Conservation (phyloP, 2,113 vertebrate species). For the Semnornis frantzii region DNA sequence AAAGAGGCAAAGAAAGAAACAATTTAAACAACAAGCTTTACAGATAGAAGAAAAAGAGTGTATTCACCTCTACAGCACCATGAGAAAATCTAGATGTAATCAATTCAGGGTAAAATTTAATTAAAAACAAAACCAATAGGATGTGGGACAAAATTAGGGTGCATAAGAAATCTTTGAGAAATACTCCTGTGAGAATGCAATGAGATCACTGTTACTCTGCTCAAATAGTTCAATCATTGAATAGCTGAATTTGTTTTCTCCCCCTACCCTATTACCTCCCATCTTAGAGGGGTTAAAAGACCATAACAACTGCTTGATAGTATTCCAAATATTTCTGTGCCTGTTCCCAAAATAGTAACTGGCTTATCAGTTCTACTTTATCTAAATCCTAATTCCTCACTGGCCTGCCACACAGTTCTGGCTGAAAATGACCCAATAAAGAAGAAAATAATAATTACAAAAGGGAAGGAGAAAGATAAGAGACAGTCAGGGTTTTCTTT, state of each 20-base stretch:
- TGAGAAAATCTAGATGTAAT: slow-evolving; percentile 28
- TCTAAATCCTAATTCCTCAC: not conserved
- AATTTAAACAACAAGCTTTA: slow-evolving; percentile 27
- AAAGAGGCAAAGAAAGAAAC: not conserved
- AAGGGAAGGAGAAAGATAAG: not conserved
- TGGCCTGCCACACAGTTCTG: not conserved
- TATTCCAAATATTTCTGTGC: not conserved
- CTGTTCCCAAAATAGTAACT: not conserved
- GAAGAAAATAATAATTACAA: not conserved
- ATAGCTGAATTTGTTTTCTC: not conserved
- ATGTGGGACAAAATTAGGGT: slow-evolving; percentile 10
- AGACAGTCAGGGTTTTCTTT: not conserved
- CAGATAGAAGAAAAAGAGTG: slow-evolving; percentile 27
- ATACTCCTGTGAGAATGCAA: not conserved
- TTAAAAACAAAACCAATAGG: slow-evolving; percentile 32
- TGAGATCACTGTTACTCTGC: slow-evolving; percentile 27
- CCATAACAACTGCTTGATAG: not conserved
- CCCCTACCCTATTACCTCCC: not conserved
- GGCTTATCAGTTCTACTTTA: not conserved
- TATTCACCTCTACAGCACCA: not conserved
- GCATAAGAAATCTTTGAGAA: slow-evolving; percentile 52
- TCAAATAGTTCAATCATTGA: not conserved
- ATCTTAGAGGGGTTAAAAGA: not conserved
- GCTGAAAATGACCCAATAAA: not conserved
- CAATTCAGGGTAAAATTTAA: slow-evolving; percentile 40